Percentiles rank a stretch among this genome's conserved stretches.
Conservation (phyloP, 2,113 vertebrate species). For the Noctilio leporinus region DNA sequence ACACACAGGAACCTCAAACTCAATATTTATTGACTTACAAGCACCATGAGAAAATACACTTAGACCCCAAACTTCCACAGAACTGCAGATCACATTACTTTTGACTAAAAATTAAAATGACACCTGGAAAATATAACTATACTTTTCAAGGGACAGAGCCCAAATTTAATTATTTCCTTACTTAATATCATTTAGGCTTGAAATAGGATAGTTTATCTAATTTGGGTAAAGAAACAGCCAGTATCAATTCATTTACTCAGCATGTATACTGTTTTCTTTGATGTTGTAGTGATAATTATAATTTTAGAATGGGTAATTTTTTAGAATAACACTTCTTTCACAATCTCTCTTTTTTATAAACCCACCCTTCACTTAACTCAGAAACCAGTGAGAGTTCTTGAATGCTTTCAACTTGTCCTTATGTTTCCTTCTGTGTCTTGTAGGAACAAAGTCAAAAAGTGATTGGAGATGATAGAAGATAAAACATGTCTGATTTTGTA, state of each 20-base stretch:
- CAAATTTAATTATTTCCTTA: conserved; percentile 25
- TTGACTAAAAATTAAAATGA: conserved; percentile 43
- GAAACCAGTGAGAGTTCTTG: neutral
- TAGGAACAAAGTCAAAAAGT: neutral
- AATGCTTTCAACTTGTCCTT: neutral
- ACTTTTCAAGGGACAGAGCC: neutral
- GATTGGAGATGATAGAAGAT: neutral
- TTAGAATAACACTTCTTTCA: neutral
- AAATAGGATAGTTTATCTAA: conserved; percentile 39
- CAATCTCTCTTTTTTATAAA: neutral
- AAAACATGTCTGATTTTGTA: neutral
- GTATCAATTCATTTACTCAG: neutral
- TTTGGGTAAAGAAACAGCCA: conserved; percentile 4
- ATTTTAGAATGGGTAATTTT: neutral
- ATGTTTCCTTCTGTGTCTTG: neutral
- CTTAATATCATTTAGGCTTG: conserved; percentile 30
- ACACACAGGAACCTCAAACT: neutral
- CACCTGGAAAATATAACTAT: conserved; percentile 51
- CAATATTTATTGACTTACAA: neutral
- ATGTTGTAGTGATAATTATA: neutral
- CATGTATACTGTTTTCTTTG: neutral
- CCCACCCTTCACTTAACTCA: neutral
- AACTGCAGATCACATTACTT: neutral
- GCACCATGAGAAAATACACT: neutral
- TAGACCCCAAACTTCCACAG: neutral